Percentiles rank a stretch among this genome's conserved stretches.
Evolutionary conservation across 2,888 invertebrate genomes (phyloP).

Genomic region (Macrostomum cliftonense): DNA sequence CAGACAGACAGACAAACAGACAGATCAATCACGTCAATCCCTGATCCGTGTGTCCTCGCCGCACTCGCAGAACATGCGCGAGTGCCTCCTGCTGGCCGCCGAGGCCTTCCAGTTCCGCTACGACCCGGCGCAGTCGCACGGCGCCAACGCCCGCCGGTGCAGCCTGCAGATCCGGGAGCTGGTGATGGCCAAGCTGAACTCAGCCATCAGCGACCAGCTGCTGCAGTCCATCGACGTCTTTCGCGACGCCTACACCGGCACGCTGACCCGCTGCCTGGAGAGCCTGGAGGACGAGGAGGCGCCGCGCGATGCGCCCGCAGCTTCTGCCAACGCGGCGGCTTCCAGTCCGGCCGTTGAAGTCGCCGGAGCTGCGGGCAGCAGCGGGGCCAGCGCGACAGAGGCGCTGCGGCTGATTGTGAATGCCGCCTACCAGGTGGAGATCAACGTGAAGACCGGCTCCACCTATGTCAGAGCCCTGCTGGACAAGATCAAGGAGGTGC

Average conservation of each 20-base stretch:
- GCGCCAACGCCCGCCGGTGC: constrained; percentile 21
- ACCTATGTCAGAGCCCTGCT: constrained; percentile 48
- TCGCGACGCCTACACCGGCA: constrained; percentile 57
- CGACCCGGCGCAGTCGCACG: no score
- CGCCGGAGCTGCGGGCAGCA: constrained; percentile 16
- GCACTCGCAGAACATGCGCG: no score
- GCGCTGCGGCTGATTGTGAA: constrained; percentile 49
- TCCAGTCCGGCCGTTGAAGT: no score
- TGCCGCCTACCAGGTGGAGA: constrained; percentile 54
- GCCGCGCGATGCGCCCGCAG: constrained; percentile 40
- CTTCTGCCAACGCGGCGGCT: not conserved
- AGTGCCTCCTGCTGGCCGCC: no score
- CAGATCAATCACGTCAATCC: no score
- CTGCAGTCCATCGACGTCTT: constrained; percentile 61
- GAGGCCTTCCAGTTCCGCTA: no score
- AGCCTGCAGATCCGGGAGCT: constrained; percentile 51
- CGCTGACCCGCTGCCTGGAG: constrained; percentile 54
- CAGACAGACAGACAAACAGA: no score
- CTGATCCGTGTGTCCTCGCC: no score
- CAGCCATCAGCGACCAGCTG: constrained; percentile 56
- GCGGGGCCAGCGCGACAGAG: constrained; percentile 45
- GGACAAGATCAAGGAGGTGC: constrained; percentile 47
- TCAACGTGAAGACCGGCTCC: constrained; percentile 48
- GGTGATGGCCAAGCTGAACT: constrained; percentile 54
- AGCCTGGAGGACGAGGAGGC: constrained; percentile 46